Base-by-base conservation (phyloP, 2,888 invertebrate species). In the Dolichopus griseipennis region DNA sequence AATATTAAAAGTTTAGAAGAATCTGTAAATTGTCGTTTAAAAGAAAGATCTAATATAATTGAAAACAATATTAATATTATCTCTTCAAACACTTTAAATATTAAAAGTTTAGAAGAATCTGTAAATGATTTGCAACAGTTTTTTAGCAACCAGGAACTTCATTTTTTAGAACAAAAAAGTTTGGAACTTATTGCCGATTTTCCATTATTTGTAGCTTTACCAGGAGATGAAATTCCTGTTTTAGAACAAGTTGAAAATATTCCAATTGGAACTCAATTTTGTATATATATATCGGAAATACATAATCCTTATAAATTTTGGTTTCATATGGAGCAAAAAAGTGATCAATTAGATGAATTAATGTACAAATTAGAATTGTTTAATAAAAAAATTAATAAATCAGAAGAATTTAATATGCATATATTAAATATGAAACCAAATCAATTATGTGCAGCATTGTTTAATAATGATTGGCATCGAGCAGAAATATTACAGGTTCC, bases 391-490 rank as follows among this genome's bases (percentile, higher is more conserved):
- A 18, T 52, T 2, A n/a, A 15, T n/a, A n/a, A 52, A 15, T 52
- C 18, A 18, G 10, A 66, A 21, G 67, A 69, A 41, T 33, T 69
- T 21, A 27, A 62, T 41, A 63, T 71, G 34, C 43, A 65, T 22
- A 8, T 3, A 15, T n/a, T 27, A 27, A 62, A 69, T 37, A 43
- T 66, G 41, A 69, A 65, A 34, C 66, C 68, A 15, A 68, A 69
- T 4, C 69, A 69, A 67, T 64, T 69, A 15, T 71, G 71, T 66
- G 65, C 64, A 20, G 68, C 69, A 3, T 37, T 68, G 7, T 71
- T 37, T 67, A n/a, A 22, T 52, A 66, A 66, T 9, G 34, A 69
- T 63, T 71, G 71, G 71, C 71, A 71, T 66, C 68, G 71, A 21
- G 71, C 66, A 9, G 64, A 69, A 52, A 69, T 71, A 34, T 65